Conservation (phyloP, 2,888 invertebrate genomes). For the Megaustenia siamemsis region DNA sequence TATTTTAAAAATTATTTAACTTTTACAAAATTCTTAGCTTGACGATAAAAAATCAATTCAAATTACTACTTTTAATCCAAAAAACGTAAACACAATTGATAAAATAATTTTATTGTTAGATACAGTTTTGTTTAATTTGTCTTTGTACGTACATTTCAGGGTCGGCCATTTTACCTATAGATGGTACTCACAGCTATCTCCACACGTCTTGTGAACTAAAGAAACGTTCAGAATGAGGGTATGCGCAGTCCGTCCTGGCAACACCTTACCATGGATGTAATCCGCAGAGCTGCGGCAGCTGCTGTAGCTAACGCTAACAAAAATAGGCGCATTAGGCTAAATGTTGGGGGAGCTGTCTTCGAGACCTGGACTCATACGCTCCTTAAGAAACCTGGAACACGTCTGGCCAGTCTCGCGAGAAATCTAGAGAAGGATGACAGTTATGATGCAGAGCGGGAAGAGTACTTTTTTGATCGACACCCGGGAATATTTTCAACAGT, state of each 20-base stretch:
- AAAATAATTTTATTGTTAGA: too few relatives aligned
- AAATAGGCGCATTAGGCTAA: slow-evolving; percentile 67
- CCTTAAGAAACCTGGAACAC: slow-evolving; percentile 70
- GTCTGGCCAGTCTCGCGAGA: slow-evolving; percentile 73
- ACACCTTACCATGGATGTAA: slow-evolving; percentile 36
- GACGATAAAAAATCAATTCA: too few relatives aligned
- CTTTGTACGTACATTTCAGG: background rate
- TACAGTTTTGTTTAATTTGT: background rate
- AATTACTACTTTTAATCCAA: too few relatives aligned
- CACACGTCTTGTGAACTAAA: background rate
- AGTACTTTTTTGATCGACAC: slow-evolving; percentile 79
- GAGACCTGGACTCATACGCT: slow-evolving; percentile 75
- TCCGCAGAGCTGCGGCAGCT: slow-evolving; percentile 39
- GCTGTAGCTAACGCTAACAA: slow-evolving; percentile 40
- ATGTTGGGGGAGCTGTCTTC: slow-evolving; percentile 76
- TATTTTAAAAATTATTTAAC: too few relatives aligned
- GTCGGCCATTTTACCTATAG: background rate
- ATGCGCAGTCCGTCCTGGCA: background rate
- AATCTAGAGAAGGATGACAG: slow-evolving; percentile 74
- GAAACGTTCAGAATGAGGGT: background rate
- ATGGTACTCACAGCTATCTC: background rate
- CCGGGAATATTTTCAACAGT: slow-evolving; percentile 76
- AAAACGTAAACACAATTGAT: too few relatives aligned
- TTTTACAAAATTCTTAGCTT: too few relatives aligned
- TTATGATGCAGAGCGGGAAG: slow-evolving; percentile 71